Conservation (phyloP, 1,140 invertebrate genomes). For the Drosophila grimshawi region DNA sequence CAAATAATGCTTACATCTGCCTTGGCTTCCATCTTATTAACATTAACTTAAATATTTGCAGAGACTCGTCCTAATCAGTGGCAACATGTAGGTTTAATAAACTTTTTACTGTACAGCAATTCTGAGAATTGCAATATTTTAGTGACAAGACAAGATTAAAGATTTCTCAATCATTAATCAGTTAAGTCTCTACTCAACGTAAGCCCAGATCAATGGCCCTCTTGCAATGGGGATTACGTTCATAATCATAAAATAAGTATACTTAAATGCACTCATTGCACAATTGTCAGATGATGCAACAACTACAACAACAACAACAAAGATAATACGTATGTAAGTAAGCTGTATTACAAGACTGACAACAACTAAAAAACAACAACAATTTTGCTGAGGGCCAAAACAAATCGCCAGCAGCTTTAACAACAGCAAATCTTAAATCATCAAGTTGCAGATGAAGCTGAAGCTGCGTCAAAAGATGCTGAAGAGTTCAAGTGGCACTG, state of each 20-base stretch:
- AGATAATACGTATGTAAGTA: conserved; percentile 20
- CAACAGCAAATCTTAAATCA: conserved; percentile 4
- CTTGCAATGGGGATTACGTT: conserved; percentile 35
- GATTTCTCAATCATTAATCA: no score
- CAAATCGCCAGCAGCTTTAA: conserved; percentile 16
- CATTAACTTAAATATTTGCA: no score
- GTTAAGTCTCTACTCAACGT: conserved; percentile 4
- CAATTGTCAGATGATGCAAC: conserved; percentile 65
- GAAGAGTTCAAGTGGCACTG: conserved; percentile 71
- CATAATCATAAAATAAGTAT: conserved; percentile 43
- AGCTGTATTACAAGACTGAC: conserved; percentile 32
- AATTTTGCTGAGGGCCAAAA: conserved; percentile 17
- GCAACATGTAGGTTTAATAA: no score
- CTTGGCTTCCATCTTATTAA: no score
- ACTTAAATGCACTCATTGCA: conserved; percentile 63
- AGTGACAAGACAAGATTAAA: no score
- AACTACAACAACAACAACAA: conserved; percentile 30
- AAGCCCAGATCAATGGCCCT: conserved; percentile 33
- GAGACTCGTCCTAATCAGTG: no score
- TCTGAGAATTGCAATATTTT: no score
- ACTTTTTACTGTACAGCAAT: no score
- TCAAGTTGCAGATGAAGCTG: conserved; percentile 18
- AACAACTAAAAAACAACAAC: conserved; percentile 25
- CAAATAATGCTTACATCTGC: not conserved
- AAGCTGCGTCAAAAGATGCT: conserved; percentile 29